Evolutionary conservation across 1,140 invertebrate genomes (phyloP), one percentile per base, ranked within the genome.

Genomic region (Trichoplusia ni): DNA sequence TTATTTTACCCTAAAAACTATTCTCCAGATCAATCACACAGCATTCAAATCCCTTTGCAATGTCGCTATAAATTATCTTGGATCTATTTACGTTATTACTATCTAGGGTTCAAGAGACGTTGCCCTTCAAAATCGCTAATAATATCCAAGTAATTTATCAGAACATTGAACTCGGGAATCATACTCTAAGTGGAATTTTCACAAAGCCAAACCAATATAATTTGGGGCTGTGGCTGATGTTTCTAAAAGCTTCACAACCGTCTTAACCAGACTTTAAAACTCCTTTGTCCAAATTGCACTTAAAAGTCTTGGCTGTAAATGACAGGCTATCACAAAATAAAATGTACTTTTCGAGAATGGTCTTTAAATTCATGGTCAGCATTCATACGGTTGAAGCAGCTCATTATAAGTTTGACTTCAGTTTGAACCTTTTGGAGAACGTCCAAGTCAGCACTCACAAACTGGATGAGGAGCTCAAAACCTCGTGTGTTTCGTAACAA

Each of bases 101-200:
- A 53, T 53, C 49, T 38, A 16, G 44, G 9, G 33, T 53, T 53
- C 29, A 37, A 37, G 49, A 37, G 29, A 53, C 33, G 33, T 35
- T 27, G 49, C 49, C 49, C 49, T 53, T 53, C 49, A 53, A 53
- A 53, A 53, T 53, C 37, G 23, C 49, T 53, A 53, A 31, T 53
- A 33, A 53, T 53, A 53, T 37, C 33, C 19, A 14, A 53, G 33
- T 19, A 25, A 53, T 53, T 37, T 37, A 38, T 53, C 27, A 11
- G 49, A 21, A 53, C 49, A 37, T 53, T 53, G 49, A 53, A 53
- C 49, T 53, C 33, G 5, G 29, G 37, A 19, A n/a, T n/a, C n/a
- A n/a, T n/a, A n/a, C n/a, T n/a, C n/a, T n/a, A n/a, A n/a, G n/a
- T n/a, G n/a, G n/a, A n/a, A n/a, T n/a, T n/a, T n/a, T n/a, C n/a